Conservation (phyloP, 2,113 vertebrate species). For the Gobius niger region DNA sequence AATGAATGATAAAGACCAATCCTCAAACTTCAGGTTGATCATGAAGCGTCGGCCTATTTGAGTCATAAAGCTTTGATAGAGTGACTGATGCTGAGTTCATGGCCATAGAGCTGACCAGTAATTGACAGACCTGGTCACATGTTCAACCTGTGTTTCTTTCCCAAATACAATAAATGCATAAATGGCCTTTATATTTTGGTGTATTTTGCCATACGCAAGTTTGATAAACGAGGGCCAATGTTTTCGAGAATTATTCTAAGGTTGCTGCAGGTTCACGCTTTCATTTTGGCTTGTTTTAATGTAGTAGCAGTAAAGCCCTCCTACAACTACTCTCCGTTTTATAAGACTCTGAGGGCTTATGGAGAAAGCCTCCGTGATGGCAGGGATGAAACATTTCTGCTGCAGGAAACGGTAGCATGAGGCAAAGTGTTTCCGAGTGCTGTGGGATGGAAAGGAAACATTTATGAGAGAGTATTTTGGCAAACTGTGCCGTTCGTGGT, state of each 20-base stretch:
- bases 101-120: too few relatives aligned
- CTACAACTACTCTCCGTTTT: conserved; percentile 1
- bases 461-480: conserved; percentile 6
- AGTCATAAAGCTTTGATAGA: too few relatives aligned
- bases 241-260: not conserved
- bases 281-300: not conserved
- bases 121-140: not conserved
- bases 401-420: not conserved
- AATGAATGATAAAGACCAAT: too few relatives aligned
- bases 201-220: too few relatives aligned
- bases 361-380: conserved; percentile 7
- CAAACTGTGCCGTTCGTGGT: not conserved
- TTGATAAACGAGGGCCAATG: not conserved
- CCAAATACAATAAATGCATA: not conserved
- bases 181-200: too few relatives aligned
- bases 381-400: not conserved
- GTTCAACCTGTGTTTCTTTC: not conserved
- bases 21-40: too few relatives aligned
- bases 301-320: not conserved
- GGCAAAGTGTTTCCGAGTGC: not conserved
- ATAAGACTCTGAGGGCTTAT: conserved; percentile 1
- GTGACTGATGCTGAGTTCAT: too few relatives aligned
- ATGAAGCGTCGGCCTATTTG: too few relatives aligned
- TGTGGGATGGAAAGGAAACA: conserved; percentile 20
- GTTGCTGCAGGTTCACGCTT: not conserved